A percentile compares a stretch with the other conserved stretches of the same genome.
phyloP scores from a whole-genome alignment of 2,113 vertebrate genomes.

The Chitala chitala region DNA sequence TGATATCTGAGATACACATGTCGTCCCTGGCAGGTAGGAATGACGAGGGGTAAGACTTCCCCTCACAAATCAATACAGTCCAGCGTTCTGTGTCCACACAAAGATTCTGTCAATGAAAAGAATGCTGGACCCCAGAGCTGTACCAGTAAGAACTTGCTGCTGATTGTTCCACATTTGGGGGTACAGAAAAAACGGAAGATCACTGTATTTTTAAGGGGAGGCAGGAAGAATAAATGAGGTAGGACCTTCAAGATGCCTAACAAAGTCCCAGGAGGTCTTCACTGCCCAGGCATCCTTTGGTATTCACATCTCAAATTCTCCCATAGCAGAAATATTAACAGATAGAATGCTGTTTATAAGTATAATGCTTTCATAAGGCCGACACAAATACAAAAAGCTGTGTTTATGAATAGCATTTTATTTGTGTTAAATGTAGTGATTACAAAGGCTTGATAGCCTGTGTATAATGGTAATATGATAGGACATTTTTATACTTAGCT shows the following conservation, averaged over 20 bases:
- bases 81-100: background rate
- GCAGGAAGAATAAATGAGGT: background rate
- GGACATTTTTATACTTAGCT: too few species aligned
- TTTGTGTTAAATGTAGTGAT: background rate
- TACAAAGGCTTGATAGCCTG: background rate
- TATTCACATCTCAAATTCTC: background rate
- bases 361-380: background rate
- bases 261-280: slow-evolving; percentile 1
- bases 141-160: background rate
- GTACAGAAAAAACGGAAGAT: too few species aligned
- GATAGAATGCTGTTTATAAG: too few species aligned
- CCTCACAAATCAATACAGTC: background rate
- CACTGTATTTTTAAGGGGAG: background rate
- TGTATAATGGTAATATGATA: too few species aligned
- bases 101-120: background rate
- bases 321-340: too few species aligned
- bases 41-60: background rate
- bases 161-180: background rate
- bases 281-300: background rate
- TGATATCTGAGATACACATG: background rate
- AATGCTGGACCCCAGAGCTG: background rate
- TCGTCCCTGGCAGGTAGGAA: slow-evolving; percentile 2
- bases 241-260: background rate
- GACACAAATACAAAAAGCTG: background rate
- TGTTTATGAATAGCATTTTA: background rate